Base-by-base conservation (phyloP, 2,113 vertebrate genomes). In the Heliornis fulica region DNA sequence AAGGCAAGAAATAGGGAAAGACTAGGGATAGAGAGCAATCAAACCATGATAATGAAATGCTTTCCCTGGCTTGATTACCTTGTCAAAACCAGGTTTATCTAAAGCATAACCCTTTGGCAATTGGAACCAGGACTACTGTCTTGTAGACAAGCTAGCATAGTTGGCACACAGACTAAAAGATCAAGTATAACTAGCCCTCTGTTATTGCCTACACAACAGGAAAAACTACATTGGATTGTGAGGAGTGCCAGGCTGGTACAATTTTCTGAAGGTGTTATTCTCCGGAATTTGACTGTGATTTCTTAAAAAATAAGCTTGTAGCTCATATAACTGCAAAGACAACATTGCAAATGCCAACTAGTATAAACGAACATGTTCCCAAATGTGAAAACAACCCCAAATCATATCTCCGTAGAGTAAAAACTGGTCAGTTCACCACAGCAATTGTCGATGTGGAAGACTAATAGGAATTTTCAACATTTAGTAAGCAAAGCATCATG, bases 241-340 rank as follows among this genome's bases (percentile, higher is more conserved):
- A 87, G 80, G 81, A 91, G 38, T 65, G 80, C 51, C 82, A 95
- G 80, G 68, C 93, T 54, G 53, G 43, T 69, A 86, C 29, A 92
- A 65, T 84, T 93, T 90, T 93, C 83, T 84, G 92, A 92, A 93
- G 83, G 94, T 92, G 88, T 89, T 92, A 78, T 94, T 93, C 83
- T 79, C 40, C 16, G 15, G 88, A 89, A 94, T 92, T 34, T 90
- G 60, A 95, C 83, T 95, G 71, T 45, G 86, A 82, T 69, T 84
- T 91, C 92, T 96, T 88, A 93, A 96, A 97, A n/a, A 96, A 95
- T 89, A 94, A 90, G 72, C 72, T 63, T 94, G 72, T 78, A 84
- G 65, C 80, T 89, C 53, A 11, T 43, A 31, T 53, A 96, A 75
- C 92, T 95, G 86, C 93, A 86, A 96, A 95, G 83, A 96, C 83